A percentile compares a stretch with the other conserved stretches of the same genome.
Evolutionary conservation across 2,888 invertebrate genomes (phyloP).

Genomic region (Acleris laterana): DNA sequence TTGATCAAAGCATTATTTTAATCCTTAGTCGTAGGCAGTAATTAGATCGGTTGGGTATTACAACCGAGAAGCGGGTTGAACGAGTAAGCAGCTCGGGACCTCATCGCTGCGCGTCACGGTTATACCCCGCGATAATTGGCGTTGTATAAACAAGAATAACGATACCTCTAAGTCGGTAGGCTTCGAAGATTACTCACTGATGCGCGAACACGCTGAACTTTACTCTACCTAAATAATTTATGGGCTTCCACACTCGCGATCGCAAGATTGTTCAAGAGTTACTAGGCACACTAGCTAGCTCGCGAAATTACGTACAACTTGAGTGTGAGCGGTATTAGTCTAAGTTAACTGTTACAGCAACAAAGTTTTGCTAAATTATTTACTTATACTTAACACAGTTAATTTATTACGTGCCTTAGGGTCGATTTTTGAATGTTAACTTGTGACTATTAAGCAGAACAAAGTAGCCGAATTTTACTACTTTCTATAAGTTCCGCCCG

Average conservation of each 20-base stretch:
- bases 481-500: no score
- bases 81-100: background rate
- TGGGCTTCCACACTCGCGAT: constrained; percentile 56
- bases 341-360: constrained; percentile 5
- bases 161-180: constrained; percentile 49
- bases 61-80: constrained; percentile 6
- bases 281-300: constrained; percentile 48
- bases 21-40: constrained; percentile 3
- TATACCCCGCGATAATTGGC: constrained; percentile 13
- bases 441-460: no score
- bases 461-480: no score
- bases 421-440: no score
- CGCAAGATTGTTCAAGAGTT: constrained; percentile 60
- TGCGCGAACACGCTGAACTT: constrained; percentile 57
- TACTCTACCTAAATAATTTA: constrained; percentile 63
- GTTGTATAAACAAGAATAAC: constrained; percentile 46
- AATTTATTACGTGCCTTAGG: background rate
- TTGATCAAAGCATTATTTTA: constrained; percentile 7
- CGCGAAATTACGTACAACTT: constrained; percentile 47
- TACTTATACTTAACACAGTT: background rate
- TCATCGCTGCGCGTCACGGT: constrained; percentile 1
- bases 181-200: constrained; percentile 56
- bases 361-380: background rate
- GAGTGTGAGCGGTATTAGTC: constrained; percentile 44
- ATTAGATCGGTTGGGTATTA: constrained; percentile 3